Percentiles rank a stretch among this genome's conserved stretches.
Evolutionary conservation across 2,113 vertebrate genomes (phyloP).

Genomic region (Toxotes jaculatrix): DNA sequence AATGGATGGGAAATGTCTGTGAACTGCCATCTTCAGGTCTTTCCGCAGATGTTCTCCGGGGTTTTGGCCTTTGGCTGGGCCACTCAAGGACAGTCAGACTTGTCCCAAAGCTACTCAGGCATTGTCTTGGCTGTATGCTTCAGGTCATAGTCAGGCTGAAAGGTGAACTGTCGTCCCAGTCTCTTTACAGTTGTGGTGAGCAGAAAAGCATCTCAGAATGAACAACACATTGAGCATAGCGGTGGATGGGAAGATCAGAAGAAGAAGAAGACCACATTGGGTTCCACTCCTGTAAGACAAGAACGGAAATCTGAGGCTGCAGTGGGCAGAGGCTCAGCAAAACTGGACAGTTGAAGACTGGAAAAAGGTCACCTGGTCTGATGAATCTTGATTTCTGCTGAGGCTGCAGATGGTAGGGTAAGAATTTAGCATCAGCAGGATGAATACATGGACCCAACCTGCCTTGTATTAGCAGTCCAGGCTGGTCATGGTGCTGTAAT

Average conservation of each 20-base stretch:
- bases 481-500: background rate
- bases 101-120: no score
- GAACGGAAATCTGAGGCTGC: background rate
- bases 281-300: background rate
- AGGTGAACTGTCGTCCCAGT: no score
- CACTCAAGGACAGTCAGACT: no score
- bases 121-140: no score
- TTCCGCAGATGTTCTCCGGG: no score
- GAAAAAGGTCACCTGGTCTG: background rate
- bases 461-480: background rate
- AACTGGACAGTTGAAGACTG: background rate
- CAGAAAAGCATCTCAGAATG: background rate
- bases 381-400: background rate
- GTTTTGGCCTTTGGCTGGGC: no score
- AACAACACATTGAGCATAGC: background rate
- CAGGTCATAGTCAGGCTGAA: no score
- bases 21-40: no score
- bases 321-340: background rate
- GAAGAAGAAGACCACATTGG: background rate
- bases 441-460: background rate
- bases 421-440: background rate
- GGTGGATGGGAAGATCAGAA: background rate
- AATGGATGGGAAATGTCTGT: no score
- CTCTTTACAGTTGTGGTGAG: background rate
- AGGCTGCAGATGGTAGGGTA: background rate